Evolutionary conservation across 2,113 vertebrate genomes (phyloP), one percentile per base, ranked within the genome.

Genomic region (Marmota monax): DNA sequence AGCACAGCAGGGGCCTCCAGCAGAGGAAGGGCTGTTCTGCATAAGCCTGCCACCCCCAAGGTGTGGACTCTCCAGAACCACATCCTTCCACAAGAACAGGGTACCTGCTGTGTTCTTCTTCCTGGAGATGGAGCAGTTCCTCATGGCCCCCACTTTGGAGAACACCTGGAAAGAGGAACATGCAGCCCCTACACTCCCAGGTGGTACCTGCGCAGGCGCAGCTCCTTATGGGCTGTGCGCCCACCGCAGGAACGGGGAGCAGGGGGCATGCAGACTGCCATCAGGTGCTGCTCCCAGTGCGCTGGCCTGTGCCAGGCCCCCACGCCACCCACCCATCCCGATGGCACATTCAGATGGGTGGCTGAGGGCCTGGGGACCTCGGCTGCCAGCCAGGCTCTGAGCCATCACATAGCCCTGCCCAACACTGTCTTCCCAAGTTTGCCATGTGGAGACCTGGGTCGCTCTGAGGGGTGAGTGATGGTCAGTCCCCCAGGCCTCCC

Each of bases 21-120:
- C 9, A 63, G 63, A 51, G 7, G 73, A 63, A 22, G 39, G 20
- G 25, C 61, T 63, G 9, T 10, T 8, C 20, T 10, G 4, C 6
- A 25, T 9, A 63, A 63, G 61, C 61, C 58, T 10, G 61, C 1
- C 7, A 0, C 45, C 86, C 20, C 37, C 63, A 5, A 87, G 95
- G 0, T 2, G n/a, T 48, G 1, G 3, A 2, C 14, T 5, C 12
- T 1, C 5, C n/a, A 13, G 73, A 29, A 45, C 5, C 5, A 0
- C 0, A 4, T 0, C 4, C 5, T n/a, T 80, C 53, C 6, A 0
- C 0, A 0, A 0, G 7, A 1, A 16, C 17, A 10, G 20, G 45
- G 1, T 98, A 99, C 99, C 99, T 96, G 99, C 96, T 99, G 99
- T 99, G 96, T 99, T 99, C 98, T 99, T 99, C 98, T 99, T 99